Base-by-base conservation (phyloP, 2,113 vertebrate genomes). In the Mellivora capensis region DNA sequence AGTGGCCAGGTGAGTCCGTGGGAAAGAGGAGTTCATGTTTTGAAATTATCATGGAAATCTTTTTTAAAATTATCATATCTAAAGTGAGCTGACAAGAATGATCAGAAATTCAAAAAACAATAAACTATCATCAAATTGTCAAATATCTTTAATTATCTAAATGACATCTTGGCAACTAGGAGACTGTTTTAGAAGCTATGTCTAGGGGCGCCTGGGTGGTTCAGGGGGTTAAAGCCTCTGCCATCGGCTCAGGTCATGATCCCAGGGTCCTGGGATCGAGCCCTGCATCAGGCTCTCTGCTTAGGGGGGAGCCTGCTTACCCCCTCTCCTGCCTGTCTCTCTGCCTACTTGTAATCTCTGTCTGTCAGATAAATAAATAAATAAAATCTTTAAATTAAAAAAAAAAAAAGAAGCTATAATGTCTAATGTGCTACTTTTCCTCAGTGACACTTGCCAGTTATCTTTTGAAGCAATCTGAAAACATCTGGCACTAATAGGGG, bases 1-100 rank as follows among this genome's bases (percentile, higher is more conserved):
- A 39, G 23, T 79, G 11, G 77, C 94, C 96, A 98, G 98, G 99
- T 99, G 96, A 92, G 97, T 98, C 27, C 69, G 9, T 91, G 85
- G 18, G 87, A 97, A 87, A 92, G 61, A 93, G 31, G 39, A 96
- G 31, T 17, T 96, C 42, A 93, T 49, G 29, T 96, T 96, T 84
- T 80, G 12, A 49, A n/a, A 12, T 69, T 23, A 72, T 34, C 4
- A 3, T 74, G 95, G 37, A 77, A 94, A 74, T 77, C 1, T 62
- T 64, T 90, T 87, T 44, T 34, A 39, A 59, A n/a, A n/a, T 81
- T 29, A 71, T 44, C 37, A 62, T 9, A 54, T 80, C 54, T 77
- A 74, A 92, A 94, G 69, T 37, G 91, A 27, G 14, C 85, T 62
- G 12, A 80, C 34, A 42, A 71, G 92, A 94, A 94, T 95, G 31